Evolutionary conservation across 1,140 invertebrate genomes (phyloP).

Genomic region (Microvelia longipes): DNA sequence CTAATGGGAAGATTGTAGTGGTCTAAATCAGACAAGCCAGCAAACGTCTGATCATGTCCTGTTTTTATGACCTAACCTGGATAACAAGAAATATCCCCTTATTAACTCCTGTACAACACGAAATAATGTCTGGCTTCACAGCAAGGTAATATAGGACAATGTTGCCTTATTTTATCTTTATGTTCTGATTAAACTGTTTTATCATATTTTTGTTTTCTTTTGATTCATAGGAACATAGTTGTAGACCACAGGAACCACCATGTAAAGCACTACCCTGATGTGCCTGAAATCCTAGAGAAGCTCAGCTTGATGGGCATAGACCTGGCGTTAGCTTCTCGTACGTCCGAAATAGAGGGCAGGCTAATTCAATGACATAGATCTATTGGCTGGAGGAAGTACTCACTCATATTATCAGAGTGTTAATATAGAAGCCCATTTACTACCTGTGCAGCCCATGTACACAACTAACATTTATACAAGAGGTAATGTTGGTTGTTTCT

Average conservation of each 20-base stretch:
- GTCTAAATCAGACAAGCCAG: no score
- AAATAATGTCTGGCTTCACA: no score
- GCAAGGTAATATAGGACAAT: no score
- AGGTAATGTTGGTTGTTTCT: no score
- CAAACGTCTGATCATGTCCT: neutral
- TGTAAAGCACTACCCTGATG: neutral
- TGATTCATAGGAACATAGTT: neutral
- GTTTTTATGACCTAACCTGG: neutral
- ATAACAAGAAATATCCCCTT: neutral
- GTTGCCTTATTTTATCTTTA: neutral
- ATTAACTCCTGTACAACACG: no score
- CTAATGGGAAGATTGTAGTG: no score
- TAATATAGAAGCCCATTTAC: no score
- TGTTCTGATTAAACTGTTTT: neutral
- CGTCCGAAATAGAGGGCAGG: neutral
- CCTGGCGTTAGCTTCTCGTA: neutral
- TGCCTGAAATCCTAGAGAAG: neutral
- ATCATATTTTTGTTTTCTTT: neutral
- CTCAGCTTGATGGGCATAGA: neutral
- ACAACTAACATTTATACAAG: no score
- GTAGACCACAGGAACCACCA: neutral
- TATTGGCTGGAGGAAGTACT: no score
- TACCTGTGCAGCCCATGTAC: no score
- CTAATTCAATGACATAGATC: no score
- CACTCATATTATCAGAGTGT: no score